Conservation (phyloP, 2,113 vertebrate genomes). For the Passer montanus region DNA sequence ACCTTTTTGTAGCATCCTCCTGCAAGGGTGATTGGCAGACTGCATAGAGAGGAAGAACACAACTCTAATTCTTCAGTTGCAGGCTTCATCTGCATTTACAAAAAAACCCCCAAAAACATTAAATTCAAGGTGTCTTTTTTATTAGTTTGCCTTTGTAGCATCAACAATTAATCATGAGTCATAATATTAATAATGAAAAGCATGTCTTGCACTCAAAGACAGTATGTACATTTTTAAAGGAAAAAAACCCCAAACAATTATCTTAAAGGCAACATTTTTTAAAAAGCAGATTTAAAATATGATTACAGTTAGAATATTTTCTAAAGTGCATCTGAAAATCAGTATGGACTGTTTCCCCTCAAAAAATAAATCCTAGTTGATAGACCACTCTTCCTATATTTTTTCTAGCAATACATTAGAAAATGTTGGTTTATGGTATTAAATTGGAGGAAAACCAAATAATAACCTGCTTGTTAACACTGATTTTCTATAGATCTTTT, state of each 20-base stretch:
- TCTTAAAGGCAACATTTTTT: neutral
- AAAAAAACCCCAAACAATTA: neutral
- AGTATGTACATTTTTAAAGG: neutral
- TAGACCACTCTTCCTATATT: neutral
- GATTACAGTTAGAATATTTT: neutral
- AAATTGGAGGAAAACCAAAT: neutral
- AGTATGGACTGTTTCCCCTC: neutral
- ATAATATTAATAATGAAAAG: neutral
- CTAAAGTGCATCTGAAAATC: neutral
- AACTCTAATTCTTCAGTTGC: neutral
- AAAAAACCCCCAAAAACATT: no score
- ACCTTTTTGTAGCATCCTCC: neutral
- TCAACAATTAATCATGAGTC: neutral
- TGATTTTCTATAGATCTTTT: neutral
- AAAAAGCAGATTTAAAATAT: neutral
- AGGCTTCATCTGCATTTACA: neutral
- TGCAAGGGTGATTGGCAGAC: slow-evolving; percentile 27
- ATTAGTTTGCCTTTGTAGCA: neutral
- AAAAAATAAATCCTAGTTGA: neutral
- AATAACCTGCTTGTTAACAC: neutral
- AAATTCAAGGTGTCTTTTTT: neutral
- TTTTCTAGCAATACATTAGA: neutral
- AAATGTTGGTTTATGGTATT: neutral
- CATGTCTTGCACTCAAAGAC: neutral
- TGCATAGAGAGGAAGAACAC: neutral